Base-by-base conservation (phyloP, 2,797 vertebrate species). In the Sebastes iracundus region DNA sequence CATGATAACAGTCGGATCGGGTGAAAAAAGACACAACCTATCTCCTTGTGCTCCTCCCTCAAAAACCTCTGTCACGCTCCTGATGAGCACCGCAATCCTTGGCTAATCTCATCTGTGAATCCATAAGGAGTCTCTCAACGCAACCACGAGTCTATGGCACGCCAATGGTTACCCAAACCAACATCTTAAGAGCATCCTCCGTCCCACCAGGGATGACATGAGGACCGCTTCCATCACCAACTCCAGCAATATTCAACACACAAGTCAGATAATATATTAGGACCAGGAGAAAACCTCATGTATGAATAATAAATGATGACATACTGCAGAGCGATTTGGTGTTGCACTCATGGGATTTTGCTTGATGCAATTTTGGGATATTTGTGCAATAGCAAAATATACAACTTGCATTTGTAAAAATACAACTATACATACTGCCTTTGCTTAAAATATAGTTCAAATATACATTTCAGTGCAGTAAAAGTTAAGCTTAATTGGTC, bases 31-130 rank as follows among this genome's bases (percentile, higher is more conserved):
- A 42, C 22, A 42, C n/a, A 13, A 16, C 5, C 12, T 22, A 4
- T 55, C 55, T 33, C 9, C 52, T 4, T 77, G 55, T 25, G 55
- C 55, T 59, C 63, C 46, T 53, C 53, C 53, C 10, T 62, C 33
- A 55, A 74, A 77, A 53, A 35, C 4, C 62, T 60, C 20, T 18
- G 63, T 65, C 56, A 61, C 11, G 8, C 55, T 75, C 60, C 20
- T 56, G 53, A 59, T 46, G 62, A 64, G 72, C 52, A 35, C 52
- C 60, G 23, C 66, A 76, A 81, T 60, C 73, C 82, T 59, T 38
- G 64, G 64, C 56, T 88, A 73, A 87, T 84, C 83, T 81, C 56
- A 53, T 83, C 77, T 64, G 28, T 65, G 83, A 84, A 86, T 82
- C 80, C 30, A 55, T 71, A 38, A 42, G 46, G 66, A 82, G 69